Percentiles rank a stretch among this genome's conserved stretches.
phyloP scores from a whole-genome alignment of 2,113 vertebrate genomes.

The Craseonycteris thonglongyai region DNA sequence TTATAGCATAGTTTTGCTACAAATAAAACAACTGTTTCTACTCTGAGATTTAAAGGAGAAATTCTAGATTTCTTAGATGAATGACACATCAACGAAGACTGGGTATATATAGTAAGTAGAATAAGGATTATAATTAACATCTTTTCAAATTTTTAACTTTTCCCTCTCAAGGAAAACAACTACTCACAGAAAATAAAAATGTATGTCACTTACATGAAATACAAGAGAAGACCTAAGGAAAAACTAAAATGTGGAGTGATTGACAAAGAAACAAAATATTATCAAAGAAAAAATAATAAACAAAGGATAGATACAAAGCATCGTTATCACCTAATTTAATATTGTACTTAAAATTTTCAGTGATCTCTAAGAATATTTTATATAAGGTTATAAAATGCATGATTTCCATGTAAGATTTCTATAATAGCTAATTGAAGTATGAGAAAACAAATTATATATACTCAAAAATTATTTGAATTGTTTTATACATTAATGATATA shows the following conservation, averaged over 20 bases:
- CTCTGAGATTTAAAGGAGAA: no score
- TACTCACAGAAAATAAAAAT: not conserved
- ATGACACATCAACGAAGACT: not conserved
- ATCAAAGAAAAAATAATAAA: not conserved
- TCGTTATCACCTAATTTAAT: not conserved
- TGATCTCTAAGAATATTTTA: not conserved
- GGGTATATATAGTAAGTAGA: not conserved
- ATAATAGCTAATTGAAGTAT: not conserved
- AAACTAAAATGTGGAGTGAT: not conserved
- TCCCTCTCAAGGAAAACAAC: not conserved
- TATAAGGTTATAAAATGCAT: not conserved
- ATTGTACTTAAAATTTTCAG: not conserved
- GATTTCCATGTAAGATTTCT: not conserved
- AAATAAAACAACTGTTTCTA: not conserved
- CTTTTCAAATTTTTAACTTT: not conserved
- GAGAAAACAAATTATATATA: not conserved
- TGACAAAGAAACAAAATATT: not conserved
- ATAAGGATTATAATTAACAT: not conserved
- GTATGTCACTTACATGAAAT: not conserved
- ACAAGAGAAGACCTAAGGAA: not conserved
- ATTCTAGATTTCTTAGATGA: not conserved
- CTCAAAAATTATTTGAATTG: not conserved
- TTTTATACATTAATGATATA: not conserved
- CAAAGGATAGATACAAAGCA: not conserved
- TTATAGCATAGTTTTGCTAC: not conserved